Base-by-base conservation (phyloP, 2,113 vertebrate species). In the Excalfactoria chinensis region DNA sequence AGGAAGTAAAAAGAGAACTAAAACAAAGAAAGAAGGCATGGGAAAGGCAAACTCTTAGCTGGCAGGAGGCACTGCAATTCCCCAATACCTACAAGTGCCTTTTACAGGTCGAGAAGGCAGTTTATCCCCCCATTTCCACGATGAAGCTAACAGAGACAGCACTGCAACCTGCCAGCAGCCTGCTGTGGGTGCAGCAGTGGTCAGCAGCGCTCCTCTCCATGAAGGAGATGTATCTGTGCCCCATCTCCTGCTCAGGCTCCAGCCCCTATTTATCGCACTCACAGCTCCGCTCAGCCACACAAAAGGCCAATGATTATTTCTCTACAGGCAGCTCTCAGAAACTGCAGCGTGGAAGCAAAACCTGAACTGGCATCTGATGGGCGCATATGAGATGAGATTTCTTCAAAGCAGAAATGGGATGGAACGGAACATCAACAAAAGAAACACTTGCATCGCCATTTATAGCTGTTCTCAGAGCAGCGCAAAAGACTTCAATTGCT, bases 401-500 rank as follows among this genome's bases (percentile, higher is more conserved):
- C 63, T 90, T 59, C 26, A 59, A 87, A 93, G 59, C 84, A 95
- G 86, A 62, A 86, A 75, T 76, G 43, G 64, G 63, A 82, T 8
- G 82, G 88, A 91, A 76, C 40, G 93, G 94, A 93, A 85, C 30
- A 88, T 25, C 58, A 93, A 92, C 87, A 95, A 94, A 92, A 94
- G 86, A 90, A 92, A 90, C 43, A 68, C 91, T 85, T 76, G 67
- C 71, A 66, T n/a, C 91, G 86, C 93, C 95, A 93, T 93, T 93
- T 92, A 94, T 86, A 95, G 91, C 94, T 90, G 89, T 94, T 96
- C 94, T 92, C 92, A 96, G 84, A 93, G 94, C 91, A 95, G 70
- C 92, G 86, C 6, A 69, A 75, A 94, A 89, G 58, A 75, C 74
- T 86, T 87, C 77, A 84, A 49, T 63, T 88, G 90, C 92, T 94